Percentiles rank a stretch among this genome's conserved stretches.
phyloP scores from a whole-genome alignment of 2,888 invertebrate species.

The Agrotis segetum region DNA sequence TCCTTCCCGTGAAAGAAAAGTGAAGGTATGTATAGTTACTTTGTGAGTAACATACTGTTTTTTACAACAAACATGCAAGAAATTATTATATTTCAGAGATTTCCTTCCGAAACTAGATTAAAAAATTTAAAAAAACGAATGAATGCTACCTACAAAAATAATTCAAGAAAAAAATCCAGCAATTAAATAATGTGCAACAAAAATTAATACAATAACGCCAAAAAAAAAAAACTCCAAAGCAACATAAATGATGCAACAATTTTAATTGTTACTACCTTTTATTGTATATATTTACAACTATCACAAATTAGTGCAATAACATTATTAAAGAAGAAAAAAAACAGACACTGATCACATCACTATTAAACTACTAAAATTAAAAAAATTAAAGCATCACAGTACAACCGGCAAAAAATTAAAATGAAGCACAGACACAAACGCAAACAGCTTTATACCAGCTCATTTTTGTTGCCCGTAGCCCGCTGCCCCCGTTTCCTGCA shows the following conservation, averaged over 20 bases:
- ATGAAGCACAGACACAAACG: constrained; percentile 84
- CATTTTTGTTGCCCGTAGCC: constrained; percentile 93
- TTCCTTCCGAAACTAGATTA: background rate
- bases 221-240: constrained; percentile 52
- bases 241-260: constrained; percentile 60
- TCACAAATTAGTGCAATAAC: constrained; percentile 56
- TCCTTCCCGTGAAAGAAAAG: background rate
- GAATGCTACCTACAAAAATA: constrained; percentile 31
- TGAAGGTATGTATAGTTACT: background rate
- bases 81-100: no score
- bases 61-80: constrained; percentile 14
- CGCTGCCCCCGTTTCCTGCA: constrained; percentile 93
- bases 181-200: constrained; percentile 43
- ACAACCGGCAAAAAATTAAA: constrained; percentile 77
- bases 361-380: constrained; percentile 68
- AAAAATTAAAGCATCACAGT: constrained; percentile 79
- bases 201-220: constrained; percentile 24
- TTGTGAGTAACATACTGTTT: background rate
- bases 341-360: constrained; percentile 54
- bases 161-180: constrained; percentile 25
- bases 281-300: constrained; percentile 59
- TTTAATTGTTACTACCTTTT: constrained; percentile 54
- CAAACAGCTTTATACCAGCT: constrained; percentile 92
- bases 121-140: background rate
- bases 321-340: constrained; percentile 31